A percentile compares a stretch with the other conserved stretches of the same genome.
phyloP scores from a whole-genome alignment of 2,113 vertebrate species.

The Colius striatus region DNA sequence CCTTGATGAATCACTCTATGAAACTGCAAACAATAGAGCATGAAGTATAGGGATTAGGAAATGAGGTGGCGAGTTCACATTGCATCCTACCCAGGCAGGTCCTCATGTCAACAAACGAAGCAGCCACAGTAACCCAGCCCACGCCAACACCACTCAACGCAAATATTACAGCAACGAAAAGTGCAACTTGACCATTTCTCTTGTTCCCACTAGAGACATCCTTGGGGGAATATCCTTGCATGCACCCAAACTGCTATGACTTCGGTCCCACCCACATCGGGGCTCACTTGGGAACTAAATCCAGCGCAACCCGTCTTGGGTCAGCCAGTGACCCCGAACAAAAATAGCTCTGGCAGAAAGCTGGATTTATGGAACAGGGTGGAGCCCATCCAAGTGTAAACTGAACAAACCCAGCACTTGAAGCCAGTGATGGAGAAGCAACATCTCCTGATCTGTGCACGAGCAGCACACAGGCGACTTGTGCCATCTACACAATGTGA shows the following conservation, averaged over 20 bases:
- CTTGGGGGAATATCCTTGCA: conserved; percentile 34
- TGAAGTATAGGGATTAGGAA: accelerated
- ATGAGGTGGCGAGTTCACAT: not conserved
- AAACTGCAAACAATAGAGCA: not conserved
- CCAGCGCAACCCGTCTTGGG: conserved; percentile 36
- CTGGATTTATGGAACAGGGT: conserved; percentile 4
- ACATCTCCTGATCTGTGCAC: not conserved
- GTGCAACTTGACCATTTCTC: not conserved
- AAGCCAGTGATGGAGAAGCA: accelerated
- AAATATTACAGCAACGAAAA: not conserved
- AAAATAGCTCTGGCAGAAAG: conserved; percentile 49
- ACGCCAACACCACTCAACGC: not conserved
- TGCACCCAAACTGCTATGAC: not conserved
- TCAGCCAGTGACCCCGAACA: conserved; percentile 42
- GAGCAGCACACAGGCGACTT: not conserved
- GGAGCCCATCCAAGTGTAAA: conserved; percentile 7
- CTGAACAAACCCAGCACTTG: not conserved
- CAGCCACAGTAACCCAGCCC: not conserved
- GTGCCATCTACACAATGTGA: not conserved
- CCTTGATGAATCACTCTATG: not conserved
- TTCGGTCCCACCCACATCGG: conserved; percentile 58
- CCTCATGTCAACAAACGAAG: not conserved
- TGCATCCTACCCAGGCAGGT: not conserved
- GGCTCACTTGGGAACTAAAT: conserved; percentile 53
- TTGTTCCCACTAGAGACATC: conserved; percentile 29